Evolutionary conservation across 23 tunicate genomes (phyloP), one percentile per base, ranked within the genome.

Genomic region (Trididemnum clinides): DNA sequence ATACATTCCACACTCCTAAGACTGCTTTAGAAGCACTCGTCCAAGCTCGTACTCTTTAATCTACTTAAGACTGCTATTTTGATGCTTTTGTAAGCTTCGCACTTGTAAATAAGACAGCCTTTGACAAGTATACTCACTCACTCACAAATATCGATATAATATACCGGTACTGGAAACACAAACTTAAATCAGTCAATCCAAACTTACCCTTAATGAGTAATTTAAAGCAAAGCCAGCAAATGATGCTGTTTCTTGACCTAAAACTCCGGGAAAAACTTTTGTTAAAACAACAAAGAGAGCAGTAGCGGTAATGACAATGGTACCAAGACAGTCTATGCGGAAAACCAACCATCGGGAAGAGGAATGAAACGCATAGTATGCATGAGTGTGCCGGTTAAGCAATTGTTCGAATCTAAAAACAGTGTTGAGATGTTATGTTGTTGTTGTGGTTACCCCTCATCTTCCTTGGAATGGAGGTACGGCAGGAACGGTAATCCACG

Each of bases 281-380:
- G 96, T 54, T n/a, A 91, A 73, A 5, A 91, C 90, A 1, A 87
- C 84, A 27, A 91, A 76, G 29, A 79, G 28, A 5, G 90, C 84
- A 5, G 88, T 81, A 28, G 82, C 12, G 26, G 84, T 36, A 0
- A 86, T 91, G 0, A 86, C 73, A 0, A 76, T 28, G 50, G 82
- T 73, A 2, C 81, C 81, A 64, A 91, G 38, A 19, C 71, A 84
- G 39, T 87, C 96, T 1, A 91, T 57, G 50, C 96, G 87, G 12
- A 91, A 72, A 22, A 88, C 90, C 71, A 91, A 32, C 96, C 96
- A 91, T 10, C 96, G 71, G 71, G 35, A 73, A 20, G 90, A 57
- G 39, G 77, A 86, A 28, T 38, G 33, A 54, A 38, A 86, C 4
- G 84, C 50, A 37, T 85, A 85, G 34, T 57, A 58, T 3, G 88